phyloP scores from a whole-genome alignment of 2,888 invertebrate genomes.

The Pyrrhia umbra region DNA sequence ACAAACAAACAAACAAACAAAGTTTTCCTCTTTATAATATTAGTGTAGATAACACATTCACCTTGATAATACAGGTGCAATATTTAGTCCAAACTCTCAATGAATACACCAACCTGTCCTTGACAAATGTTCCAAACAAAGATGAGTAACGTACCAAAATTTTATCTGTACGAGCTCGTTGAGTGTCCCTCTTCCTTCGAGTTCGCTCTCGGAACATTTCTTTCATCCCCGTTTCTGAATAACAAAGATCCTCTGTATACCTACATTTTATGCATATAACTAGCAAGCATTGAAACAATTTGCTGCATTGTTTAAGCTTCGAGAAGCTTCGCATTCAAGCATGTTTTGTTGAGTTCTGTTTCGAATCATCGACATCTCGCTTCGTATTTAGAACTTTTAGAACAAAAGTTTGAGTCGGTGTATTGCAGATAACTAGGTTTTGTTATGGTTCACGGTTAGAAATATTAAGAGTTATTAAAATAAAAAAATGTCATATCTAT shows the following conservation, averaged over 20 bases:
- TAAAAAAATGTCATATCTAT: not conserved
- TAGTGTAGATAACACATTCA: too few relatives aligned
- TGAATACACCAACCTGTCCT: not conserved
- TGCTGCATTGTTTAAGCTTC: constrained; percentile 52
- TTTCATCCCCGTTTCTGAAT: constrained; percentile 20
- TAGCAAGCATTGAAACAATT: constrained; percentile 54
- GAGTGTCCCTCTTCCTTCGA: not conserved
- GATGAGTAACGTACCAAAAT: constrained; percentile 2
- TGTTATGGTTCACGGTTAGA: too few relatives aligned
- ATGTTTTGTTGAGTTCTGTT: constrained; percentile 48
- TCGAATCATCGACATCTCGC: constrained; percentile 37
- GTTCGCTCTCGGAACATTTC: constrained; percentile 11
- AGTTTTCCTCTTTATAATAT: too few relatives aligned
- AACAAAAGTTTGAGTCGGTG: constrained; percentile 29
- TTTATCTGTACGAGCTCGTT: not conserved
- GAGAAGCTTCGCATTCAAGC: constrained; percentile 22
- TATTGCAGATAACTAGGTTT: constrained; percentile 8
- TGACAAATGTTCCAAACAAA: not conserved
- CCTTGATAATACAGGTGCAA: not conserved
- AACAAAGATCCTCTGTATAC: constrained; percentile 8
- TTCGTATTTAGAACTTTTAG: constrained; percentile 18
- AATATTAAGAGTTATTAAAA: constrained; percentile 5
- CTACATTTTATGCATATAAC: constrained; percentile 24
- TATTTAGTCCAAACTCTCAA: not conserved
- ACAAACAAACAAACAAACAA: too few relatives aligned